Percentiles rank a stretch among this genome's conserved stretches.
These are phyloP conservation scores for Phycodurus eques DNA, from an alignment of 2,113 vertebrate species.

Conservation along the genomic window DNA sequence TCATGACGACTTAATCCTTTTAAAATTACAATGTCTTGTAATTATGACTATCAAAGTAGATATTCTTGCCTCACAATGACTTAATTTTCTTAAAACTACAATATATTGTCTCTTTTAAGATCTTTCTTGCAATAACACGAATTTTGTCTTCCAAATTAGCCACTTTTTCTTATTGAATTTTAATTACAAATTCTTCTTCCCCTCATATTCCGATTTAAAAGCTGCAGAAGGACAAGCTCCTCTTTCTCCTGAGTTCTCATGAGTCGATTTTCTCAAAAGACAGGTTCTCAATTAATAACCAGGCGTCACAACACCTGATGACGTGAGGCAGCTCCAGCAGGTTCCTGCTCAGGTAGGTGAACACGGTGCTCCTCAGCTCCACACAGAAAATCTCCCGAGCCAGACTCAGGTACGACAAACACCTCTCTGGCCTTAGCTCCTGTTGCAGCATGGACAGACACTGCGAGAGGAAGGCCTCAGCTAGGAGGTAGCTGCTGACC, in stretches of 20 bases:
- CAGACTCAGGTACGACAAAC: slow-evolving; percentile 64
- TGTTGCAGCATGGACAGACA: slow-evolving; percentile 59
- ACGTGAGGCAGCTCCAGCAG: slow-evolving; percentile 68
- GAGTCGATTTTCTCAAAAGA: not conserved
- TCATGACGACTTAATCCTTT: no score
- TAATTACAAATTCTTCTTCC: no score
- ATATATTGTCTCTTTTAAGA: no score
- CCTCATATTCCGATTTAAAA: no score
- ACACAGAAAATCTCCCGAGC: slow-evolving; percentile 67
- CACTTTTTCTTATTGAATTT: no score
- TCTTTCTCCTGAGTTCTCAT: not conserved
- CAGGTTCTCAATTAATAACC: not conserved
- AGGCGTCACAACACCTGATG: slow-evolving; percentile 32
- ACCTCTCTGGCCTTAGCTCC: slow-evolving; percentile 62
- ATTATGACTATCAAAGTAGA: no score
- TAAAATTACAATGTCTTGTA: no score
- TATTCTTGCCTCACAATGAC: no score
- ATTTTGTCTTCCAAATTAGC: no score
- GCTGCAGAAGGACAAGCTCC: no score
- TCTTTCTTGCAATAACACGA: no score
- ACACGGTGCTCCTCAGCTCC: slow-evolving; percentile 64
- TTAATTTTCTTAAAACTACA: no score
- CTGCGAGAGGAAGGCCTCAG: slow-evolving; percentile 60
- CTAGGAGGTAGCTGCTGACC: slow-evolving; percentile 71
- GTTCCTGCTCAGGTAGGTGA: slow-evolving; percentile 68